Evolutionary conservation across 2,113 vertebrate species (phyloP).

Genomic region (Sorex araneus): DNA sequence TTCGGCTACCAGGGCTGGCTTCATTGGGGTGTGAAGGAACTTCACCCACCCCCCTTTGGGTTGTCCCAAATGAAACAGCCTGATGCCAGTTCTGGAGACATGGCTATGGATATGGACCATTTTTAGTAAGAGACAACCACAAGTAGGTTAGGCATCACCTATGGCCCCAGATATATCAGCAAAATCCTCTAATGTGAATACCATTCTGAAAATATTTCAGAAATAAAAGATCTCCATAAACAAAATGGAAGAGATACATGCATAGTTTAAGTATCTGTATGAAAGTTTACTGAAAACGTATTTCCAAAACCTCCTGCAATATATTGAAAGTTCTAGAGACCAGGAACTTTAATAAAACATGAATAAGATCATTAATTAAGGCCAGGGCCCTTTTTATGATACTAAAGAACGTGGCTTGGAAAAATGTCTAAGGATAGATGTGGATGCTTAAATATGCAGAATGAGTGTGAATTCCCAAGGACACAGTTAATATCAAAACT

Average conservation of each 20-base stretch:
- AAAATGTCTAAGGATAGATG: slow-evolving; percentile 56
- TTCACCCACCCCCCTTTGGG: no score
- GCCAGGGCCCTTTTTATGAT: slow-evolving; percentile 38
- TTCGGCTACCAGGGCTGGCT: no score
- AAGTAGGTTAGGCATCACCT: neutral
- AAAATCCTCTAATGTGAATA: neutral
- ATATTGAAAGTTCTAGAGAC: slow-evolving; percentile 8
- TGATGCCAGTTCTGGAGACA: no score
- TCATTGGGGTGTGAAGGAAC: no score
- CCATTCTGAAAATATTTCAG: neutral
- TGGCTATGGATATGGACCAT: no score
- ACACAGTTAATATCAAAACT: slow-evolving; percentile 64
- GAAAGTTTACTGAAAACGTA: neutral
- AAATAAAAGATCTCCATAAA: neutral
- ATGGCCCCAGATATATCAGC: neutral
- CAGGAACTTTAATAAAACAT: slow-evolving; percentile 73
- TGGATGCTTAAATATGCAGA: slow-evolving; percentile 74
- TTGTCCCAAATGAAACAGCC: no score
- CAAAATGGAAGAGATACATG: neutral
- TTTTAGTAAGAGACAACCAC: neutral
- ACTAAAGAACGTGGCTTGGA: slow-evolving; percentile 49
- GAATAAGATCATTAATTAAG: slow-evolving; percentile 70
- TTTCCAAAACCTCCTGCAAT: neutral
- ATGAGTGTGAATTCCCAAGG: slow-evolving; percentile 79
- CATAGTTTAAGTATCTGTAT: neutral